Conservation (phyloP, 1,140 invertebrate species). For the Drosophila virilis region DNA sequence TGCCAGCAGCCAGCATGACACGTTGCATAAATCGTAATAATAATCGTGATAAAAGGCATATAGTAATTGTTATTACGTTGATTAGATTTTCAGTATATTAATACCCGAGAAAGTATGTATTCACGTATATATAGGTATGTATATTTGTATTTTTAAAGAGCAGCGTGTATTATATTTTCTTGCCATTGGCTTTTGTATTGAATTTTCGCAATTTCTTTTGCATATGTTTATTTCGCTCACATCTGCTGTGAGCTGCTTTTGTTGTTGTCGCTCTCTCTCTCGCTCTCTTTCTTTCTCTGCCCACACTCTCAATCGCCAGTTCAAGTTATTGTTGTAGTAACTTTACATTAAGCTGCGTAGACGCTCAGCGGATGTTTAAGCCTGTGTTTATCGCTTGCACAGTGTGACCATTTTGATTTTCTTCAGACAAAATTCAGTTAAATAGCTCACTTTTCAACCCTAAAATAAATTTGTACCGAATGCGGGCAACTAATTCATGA, state of each 20-base stretch:
- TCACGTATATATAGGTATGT: constrained; percentile 11
- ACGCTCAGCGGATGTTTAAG: constrained; percentile 35
- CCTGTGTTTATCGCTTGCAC: constrained; percentile 40
- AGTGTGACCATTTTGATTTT: constrained; percentile 40
- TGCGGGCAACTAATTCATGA: constrained; percentile 10
- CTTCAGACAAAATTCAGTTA: neutral
- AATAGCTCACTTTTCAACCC: neutral
- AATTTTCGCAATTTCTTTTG: constrained; percentile 62
- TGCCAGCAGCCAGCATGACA: constrained; percentile 56
- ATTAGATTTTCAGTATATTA: constrained; percentile 57
- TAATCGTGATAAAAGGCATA: constrained; percentile 64
- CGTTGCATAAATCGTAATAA: constrained; percentile 75
- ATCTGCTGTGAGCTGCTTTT: constrained; percentile 7
- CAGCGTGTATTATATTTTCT: constrained; percentile 25
- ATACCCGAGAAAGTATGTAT: constrained; percentile 7
- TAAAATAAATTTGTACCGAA: constrained; percentile 2
- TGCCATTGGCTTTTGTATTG: constrained; percentile 48
- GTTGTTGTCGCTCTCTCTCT: constrained; percentile 22
- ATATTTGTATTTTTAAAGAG: constrained; percentile 21
- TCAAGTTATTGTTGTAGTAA: constrained; percentile 23
- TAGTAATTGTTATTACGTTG: constrained; percentile 45
- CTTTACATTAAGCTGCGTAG: constrained; percentile 19
- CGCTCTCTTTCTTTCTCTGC: constrained; percentile 21
- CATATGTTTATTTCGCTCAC: constrained; percentile 54
- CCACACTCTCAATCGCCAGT: constrained; percentile 21